Percentiles rank a stretch among this genome's conserved stretches.
Conservation (phyloP, 2,113 vertebrate species). For the Serilophus lunatus region DNA sequence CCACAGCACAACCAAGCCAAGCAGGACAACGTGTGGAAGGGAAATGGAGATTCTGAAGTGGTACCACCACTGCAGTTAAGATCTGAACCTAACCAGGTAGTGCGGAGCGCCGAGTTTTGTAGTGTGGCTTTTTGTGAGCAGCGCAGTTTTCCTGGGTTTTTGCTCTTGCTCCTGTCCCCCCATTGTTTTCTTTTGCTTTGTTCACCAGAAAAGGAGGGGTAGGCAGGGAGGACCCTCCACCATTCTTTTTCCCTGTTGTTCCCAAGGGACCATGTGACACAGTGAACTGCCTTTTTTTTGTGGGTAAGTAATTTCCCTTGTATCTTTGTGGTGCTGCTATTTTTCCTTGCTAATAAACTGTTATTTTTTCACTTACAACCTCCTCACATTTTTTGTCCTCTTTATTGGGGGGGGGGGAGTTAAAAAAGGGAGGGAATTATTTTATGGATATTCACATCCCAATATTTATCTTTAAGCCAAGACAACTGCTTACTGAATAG, state of each 20-base stretch:
- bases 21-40: not conserved
- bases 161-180: not conserved
- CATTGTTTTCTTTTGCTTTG: not conserved
- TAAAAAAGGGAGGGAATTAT: not conserved
- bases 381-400: not conserved
- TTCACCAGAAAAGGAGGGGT: not conserved
- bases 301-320: not conserved
- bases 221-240: not conserved
- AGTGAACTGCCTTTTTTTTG: not conserved
- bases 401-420: not conserved
- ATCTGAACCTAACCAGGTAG: not conserved
- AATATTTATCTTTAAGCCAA: not conserved
- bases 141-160: not conserved
- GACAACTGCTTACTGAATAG: not conserved
- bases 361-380: not conserved
- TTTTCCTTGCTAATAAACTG: not conserved
- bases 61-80: not conserved
- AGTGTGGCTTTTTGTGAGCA: not conserved
- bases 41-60: not conserved
- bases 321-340: not conserved
- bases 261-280: not conserved
- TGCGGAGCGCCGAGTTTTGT: not conserved
- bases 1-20: not conserved
- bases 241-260: not conserved
- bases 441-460: not conserved